Conservation (phyloP, 1,140 invertebrate genomes). For the Drosophila cardini region DNA sequence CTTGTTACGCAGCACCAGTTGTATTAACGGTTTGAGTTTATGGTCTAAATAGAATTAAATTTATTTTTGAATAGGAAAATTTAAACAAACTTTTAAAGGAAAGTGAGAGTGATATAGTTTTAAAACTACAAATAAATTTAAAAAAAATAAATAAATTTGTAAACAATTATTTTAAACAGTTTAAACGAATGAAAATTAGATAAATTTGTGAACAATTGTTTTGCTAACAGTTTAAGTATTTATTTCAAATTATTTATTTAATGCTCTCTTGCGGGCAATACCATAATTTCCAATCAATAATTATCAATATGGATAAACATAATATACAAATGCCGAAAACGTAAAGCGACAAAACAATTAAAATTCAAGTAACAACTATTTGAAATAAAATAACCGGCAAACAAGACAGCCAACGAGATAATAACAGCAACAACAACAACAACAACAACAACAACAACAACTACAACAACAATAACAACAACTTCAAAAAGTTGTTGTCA, state of each 20-base stretch:
- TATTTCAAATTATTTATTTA: not conserved
- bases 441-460: slow-evolving; percentile 7
- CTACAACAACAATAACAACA: not conserved
- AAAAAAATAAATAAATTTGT: not conserved
- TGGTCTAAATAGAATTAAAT: slow-evolving; percentile 39
- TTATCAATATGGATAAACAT: slow-evolving; percentile 40
- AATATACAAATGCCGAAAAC: slow-evolving; percentile 52
- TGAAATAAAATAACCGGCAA: slow-evolving; percentile 53
- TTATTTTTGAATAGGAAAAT: no score
- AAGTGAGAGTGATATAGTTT: slow-evolving; percentile 47
- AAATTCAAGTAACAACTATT: slow-evolving; percentile 57
- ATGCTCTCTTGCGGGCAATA: slow-evolving; percentile 21
- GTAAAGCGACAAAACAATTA: slow-evolving; percentile 59
- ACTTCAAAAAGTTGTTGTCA: slow-evolving; percentile 40
- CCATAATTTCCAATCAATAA: slow-evolving; percentile 28
- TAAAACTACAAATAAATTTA: not conserved
- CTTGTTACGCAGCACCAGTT: slow-evolving; percentile 13
- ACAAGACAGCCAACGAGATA: slow-evolving; percentile 20
- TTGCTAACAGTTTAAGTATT: not conserved
- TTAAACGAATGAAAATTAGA: no score
- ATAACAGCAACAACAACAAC: slow-evolving; percentile 18
- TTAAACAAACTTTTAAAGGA: slow-evolving; percentile 22
- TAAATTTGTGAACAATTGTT: not conserved
- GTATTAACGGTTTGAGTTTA: slow-evolving; percentile 7
- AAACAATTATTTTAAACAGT: no score